Base-by-base conservation (phyloP, 2,888 invertebrate genomes). In the Cactoblastis cactorum region DNA sequence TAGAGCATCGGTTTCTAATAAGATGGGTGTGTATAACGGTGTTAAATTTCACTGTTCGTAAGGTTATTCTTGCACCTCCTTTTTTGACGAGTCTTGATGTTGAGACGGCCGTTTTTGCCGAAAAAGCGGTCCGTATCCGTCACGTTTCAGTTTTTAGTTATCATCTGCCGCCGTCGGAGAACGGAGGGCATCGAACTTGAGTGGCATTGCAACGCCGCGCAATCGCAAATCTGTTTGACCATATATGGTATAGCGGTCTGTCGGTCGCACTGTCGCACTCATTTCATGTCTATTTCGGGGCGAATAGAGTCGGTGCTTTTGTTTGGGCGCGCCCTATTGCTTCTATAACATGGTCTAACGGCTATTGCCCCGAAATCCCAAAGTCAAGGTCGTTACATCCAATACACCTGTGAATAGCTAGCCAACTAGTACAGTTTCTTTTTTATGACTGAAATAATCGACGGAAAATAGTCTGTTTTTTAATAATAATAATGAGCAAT, bases 21-120 rank as follows among this genome's bases (percentile, higher is more conserved):
- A 56, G 56, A 60, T 58, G 65, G 61, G 62, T 63, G 51, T 37
- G 54, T 57, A 50, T 56, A 56, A 73, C 73, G 87, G 90, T 90
- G 85, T 90, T 88, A 77, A 73, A 88, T 90, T 89, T 89, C 90
- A 89, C 79, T 76, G 78, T 73, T 71, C 59, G 71, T 80, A 83
- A 82, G 80, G 83, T 85, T 85, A 79, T 76, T 69, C 67, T 64
- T 75, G 71, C 80, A 78, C 80, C 80, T 82, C 88, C 89, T 85
- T 85, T 86, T 87, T 86, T 80, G 88, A 84, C 81, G 73, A 67
- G 59, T 57, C 61, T 53, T 53, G 46, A 45, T 53, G 53, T 57
- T 55, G 49, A 52, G 48, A 59, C 47, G 56, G 57, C 60, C 53
- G 59, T 64, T 57, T 56, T 54, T 48, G 61, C 55, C 48, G 62